Evolutionary conservation across 1,140 invertebrate species (phyloP).

Genomic region (Eufriesea mexicana): DNA sequence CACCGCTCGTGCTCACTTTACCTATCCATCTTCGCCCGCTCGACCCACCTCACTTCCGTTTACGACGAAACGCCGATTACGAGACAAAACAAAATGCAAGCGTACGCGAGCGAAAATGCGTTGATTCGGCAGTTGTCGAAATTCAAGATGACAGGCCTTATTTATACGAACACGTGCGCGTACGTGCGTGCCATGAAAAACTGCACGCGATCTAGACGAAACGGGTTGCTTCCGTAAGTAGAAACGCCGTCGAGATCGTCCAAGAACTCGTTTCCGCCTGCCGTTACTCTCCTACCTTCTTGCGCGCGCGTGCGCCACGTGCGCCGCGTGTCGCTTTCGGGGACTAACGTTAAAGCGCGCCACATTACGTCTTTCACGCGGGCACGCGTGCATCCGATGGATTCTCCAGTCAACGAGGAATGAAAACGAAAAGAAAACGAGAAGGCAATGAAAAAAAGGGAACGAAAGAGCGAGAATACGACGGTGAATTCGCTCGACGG

Average conservation of each 20-base stretch:
- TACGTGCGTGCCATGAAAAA: not conserved
- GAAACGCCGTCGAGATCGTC: not conserved
- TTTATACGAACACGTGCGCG: not conserved
- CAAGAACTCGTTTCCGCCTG: not conserved
- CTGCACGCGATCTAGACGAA: not conserved
- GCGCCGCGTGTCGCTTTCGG: not conserved
- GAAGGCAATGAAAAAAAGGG: not conserved
- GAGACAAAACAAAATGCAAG: slow-evolving; percentile 19
- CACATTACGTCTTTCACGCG: not conserved
- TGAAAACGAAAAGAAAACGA: slow-evolving; percentile 17
- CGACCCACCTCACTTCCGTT: slow-evolving; percentile 44
- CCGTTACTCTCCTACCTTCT: not conserved
- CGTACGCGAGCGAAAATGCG: slow-evolving; percentile 31
- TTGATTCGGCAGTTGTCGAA: not conserved
- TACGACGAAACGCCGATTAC: slow-evolving; percentile 39
- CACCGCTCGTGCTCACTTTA: slow-evolving; percentile 32
- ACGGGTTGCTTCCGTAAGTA: not conserved
- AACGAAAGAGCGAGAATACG: not conserved
- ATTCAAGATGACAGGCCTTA: not conserved
- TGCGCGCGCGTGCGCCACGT: not conserved
- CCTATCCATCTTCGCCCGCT: slow-evolving; percentile 51
- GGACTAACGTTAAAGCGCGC: not conserved
- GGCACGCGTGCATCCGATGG: not conserved
- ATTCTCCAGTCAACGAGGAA: too few relatives aligned
- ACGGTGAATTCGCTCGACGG: slow-evolving; percentile 13